phyloP scores from a whole-genome alignment of 2,797 vertebrate genomes.

The Euthynnus affinis region DNA sequence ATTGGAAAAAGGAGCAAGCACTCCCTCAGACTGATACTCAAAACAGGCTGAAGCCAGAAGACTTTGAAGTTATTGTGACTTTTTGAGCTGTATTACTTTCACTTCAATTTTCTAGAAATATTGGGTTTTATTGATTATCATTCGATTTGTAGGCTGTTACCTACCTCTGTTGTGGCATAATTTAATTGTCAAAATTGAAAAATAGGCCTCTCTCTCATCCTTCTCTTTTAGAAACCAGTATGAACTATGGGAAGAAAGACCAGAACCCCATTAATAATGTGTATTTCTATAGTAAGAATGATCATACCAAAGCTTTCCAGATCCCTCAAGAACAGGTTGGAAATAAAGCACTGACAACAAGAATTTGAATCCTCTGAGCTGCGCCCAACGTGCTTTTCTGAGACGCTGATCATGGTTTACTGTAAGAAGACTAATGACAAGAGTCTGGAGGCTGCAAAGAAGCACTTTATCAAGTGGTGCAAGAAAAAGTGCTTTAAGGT shows the following conservation, averaged over 20 bases:
- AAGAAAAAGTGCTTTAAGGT: accelerated
- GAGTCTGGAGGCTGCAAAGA: accelerated
- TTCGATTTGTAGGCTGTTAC: neutral
- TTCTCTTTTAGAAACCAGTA: neutral
- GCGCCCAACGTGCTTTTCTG: conserved; percentile 86
- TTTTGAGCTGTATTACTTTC: conserved; percentile 5
- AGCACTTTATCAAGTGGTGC: accelerated
- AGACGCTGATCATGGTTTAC: conserved; percentile 88
- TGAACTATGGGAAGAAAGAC: conserved; percentile 8
- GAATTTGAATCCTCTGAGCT: conserved; percentile 58
- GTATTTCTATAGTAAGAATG: conserved; percentile 5
- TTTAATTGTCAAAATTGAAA: neutral
- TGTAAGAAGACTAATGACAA: conserved; percentile 82
- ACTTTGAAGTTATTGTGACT: conserved; percentile 88
- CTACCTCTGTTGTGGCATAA: neutral
- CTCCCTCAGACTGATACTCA: too few relatives aligned
- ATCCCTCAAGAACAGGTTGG: neutral
- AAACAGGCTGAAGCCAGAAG: conserved; percentile 75
- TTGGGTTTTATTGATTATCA: neutral
- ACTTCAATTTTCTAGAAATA: neutral
- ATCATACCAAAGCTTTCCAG: accelerated
- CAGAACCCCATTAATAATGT: neutral
- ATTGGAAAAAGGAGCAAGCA: conserved; percentile 43
- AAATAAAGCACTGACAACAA: neutral
- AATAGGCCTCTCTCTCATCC: neutral